Percentiles rank a stretch among this genome's conserved stretches.
Conservation (phyloP, 2,113 vertebrate genomes). For the Pagrus major region DNA sequence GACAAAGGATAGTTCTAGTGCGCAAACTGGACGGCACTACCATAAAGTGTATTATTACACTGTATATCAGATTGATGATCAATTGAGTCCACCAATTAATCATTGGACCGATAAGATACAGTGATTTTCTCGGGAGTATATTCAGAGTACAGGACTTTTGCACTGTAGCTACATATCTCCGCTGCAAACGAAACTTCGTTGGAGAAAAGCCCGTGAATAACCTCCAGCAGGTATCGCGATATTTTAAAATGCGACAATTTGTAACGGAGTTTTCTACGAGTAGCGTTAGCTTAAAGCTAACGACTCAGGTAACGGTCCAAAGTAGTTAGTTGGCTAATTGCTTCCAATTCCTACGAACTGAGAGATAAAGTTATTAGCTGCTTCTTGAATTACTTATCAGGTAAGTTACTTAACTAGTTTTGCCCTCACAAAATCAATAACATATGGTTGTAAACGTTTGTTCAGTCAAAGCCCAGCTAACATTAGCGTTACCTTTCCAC, state of each 20-base stretch:
- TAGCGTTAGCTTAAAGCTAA: not conserved
- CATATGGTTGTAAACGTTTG: not conserved
- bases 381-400: not conserved
- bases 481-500: conserved; percentile 74
- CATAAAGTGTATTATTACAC: not conserved
- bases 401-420: not conserved
- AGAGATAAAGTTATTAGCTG: not conserved
- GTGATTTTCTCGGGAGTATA: not conserved
- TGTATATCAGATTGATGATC: not conserved
- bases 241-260: not conserved
- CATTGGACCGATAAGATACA: not conserved
- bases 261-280: not conserved
- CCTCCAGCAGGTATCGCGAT: not conserved
- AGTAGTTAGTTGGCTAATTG: not conserved
- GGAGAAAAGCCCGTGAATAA: not conserved
- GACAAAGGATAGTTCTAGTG: not conserved
- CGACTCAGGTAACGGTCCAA: not conserved
- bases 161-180: not conserved
- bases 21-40: not conserved
- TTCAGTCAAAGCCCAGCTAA: not conserved
- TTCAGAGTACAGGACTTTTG: not conserved
- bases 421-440: not conserved
- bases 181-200: not conserved
- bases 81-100: not conserved
- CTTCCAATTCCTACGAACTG: not conserved